Base-by-base conservation (phyloP, 2,888 invertebrate genomes). In the Drosophila infuscata region DNA sequence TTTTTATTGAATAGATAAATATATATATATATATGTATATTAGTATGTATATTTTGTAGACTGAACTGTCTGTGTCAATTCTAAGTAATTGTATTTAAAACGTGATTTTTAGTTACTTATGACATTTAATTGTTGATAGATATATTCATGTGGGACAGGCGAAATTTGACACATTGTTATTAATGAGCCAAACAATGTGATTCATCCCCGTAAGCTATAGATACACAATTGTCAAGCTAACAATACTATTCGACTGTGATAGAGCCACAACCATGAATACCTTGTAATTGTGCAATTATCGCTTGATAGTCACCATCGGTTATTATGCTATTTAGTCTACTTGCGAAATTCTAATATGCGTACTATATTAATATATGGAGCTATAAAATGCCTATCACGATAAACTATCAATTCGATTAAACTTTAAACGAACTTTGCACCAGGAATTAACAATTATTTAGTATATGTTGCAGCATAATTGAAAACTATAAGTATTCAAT, bases 121-220 rank as follows among this genome's bases (percentile, higher is more conserved):
- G 69, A 46, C 51, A 66, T 48, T 41, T 52, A 65, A 65, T 64
- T 35, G 30, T 30, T 20, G 59, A 43, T 48, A 69, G 32, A 70
- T 59, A 48, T 52, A 46, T 62, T 52, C 20, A 62, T 59, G 32
- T 71, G 58, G 54, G 51, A 61, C 65, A 79, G 74, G 81, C 62
- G 66, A 83, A 73, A 88, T 81, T 86, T 86, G 81, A 84, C 84
- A 84, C 89, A 76, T 86, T 64, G 65, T 79, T 81, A 83, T 87
- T 84, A 84, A 84, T 84, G 81, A 83, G 84, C 70, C 79, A 89
- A 76, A 81, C 82, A 89, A 84, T 71, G 64, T 83, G 83, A 83
- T 82, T 83, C 83, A 84, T 83, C 36, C 20, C 51, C 43, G 51
- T 49, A n/a, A 7, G 56, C 63, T 33, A 30, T 25, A 54, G 54